These are phyloP conservation scores for Glaucopsyche alexis DNA, from an alignment of 2,888 invertebrate species.

Conservation along the genomic window DNA sequence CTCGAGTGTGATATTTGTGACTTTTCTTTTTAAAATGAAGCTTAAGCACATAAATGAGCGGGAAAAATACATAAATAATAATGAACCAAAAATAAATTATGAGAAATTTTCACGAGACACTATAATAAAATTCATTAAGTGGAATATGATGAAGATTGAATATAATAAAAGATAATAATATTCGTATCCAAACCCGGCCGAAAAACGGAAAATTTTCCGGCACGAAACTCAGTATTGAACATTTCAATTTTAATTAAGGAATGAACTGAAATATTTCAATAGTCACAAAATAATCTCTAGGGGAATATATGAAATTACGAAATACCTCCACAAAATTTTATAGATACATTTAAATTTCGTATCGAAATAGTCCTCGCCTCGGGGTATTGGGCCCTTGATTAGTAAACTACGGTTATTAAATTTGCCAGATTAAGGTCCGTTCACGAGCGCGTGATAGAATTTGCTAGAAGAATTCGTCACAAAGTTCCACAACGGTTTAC, in stretches of 20 bases:
- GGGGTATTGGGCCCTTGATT: conserved; percentile 19
- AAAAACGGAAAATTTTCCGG: conserved; percentile 17
- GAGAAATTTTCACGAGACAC: background rate
- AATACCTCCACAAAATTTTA: conserved; percentile 23
- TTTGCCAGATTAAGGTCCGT: background rate
- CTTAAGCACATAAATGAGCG: no score
- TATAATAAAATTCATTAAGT: conserved; percentile 12
- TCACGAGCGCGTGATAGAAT: background rate
- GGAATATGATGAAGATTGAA: conserved; percentile 17
- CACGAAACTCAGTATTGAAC: conserved; percentile 22
- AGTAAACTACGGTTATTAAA: conserved; percentile 28
- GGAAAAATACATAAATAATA: background rate
- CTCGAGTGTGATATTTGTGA: no score
- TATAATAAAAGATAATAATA: conserved; percentile 10
- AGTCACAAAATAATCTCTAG: conserved; percentile 24
- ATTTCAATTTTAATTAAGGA: conserved; percentile 24
- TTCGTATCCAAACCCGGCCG: conserved; percentile 11
- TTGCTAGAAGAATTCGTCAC: background rate
- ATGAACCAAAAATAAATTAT: background rate
- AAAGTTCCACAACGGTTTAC: conserved; percentile 8
- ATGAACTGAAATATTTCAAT: conserved; percentile 25
- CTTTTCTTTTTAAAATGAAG: no score
- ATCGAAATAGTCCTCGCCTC: conserved; percentile 23
- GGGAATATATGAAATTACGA: conserved; percentile 26
- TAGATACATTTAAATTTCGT: conserved; percentile 25